Conservation (phyloP, 2,113 vertebrate species). For the Leuciscus idus region DNA sequence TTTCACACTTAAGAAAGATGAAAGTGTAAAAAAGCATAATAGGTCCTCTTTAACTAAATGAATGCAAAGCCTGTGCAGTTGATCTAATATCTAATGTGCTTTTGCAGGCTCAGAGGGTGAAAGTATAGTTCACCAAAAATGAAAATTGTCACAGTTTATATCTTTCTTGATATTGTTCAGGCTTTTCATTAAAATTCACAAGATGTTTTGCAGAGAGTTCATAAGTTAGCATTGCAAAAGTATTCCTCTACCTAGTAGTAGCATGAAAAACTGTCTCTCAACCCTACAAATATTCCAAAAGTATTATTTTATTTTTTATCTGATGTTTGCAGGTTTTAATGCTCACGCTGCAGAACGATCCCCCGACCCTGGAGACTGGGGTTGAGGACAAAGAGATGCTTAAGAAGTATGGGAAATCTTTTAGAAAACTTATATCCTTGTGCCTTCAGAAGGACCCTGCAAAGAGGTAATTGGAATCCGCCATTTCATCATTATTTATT, state of each 20-base stretch:
- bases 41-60: neutral
- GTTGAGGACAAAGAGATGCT: conserved; percentile 97
- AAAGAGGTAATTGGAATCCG: conserved; percentile 82
- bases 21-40: too few relatives aligned
- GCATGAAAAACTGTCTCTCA: neutral
- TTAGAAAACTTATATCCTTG: conserved; percentile 96
- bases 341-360: conserved; percentile 97
- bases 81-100: neutral
- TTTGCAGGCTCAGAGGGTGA: neutral
- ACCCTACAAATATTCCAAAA: neutral
- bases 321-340: conserved; percentile 94
- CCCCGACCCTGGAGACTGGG: conserved; percentile 93
- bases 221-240: too few relatives aligned
- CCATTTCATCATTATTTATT: neutral
- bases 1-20: too few relatives aligned
- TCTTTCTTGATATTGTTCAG: neutral
- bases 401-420: conserved; percentile 98
- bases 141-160: neutral
- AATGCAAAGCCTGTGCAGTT: neutral
- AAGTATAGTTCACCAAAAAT: neutral
- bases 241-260: neutral
- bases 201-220: neutral
- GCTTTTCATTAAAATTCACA: neutral
- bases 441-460: conserved; percentile 99
- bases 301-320: conserved; percentile 50